These are phyloP conservation scores for Petrocephalus schoutedeni DNA, from an alignment of 2,797 vertebrate species.

Conservation along the genomic window DNA sequence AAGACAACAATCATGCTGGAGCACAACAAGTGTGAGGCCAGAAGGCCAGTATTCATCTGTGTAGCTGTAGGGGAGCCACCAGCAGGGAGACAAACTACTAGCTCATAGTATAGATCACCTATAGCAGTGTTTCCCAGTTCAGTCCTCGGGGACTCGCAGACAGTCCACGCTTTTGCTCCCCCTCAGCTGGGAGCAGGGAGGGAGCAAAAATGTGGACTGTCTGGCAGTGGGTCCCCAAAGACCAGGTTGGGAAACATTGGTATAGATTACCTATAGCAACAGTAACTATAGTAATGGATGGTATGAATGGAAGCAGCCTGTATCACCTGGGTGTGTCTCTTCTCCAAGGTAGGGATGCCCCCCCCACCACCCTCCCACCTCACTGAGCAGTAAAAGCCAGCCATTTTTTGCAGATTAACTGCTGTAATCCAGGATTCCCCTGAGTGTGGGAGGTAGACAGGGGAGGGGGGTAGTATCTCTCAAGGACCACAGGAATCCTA, in stretches of 20 bases:
- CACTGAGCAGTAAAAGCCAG: not conserved
- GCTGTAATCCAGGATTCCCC: not conserved
- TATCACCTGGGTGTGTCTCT: slow-evolving; percentile 2
- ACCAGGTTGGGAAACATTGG: not conserved
- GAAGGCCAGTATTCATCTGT: not conserved
- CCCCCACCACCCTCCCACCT: not conserved
- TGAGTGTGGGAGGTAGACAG: not conserved
- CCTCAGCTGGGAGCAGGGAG: not conserved
- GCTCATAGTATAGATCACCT: not conserved
- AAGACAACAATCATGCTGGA: not conserved
- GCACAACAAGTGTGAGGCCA: not conserved
- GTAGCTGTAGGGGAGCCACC: not conserved
- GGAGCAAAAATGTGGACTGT: not conserved
- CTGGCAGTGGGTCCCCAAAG: not conserved
- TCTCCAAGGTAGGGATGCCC: not conserved
- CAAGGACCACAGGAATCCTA: not conserved
- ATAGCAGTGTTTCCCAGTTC: not conserved
- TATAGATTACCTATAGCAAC: not conserved
- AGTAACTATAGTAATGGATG: not conserved
- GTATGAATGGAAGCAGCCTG: not conserved
- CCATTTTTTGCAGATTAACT: not conserved
- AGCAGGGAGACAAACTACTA: not conserved
- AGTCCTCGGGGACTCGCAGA: not conserved
- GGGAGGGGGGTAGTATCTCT: not conserved
- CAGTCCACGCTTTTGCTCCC: not conserved